Base-by-base conservation (phyloP, 2,888 invertebrate species). In the Diarsia rubi region DNA sequence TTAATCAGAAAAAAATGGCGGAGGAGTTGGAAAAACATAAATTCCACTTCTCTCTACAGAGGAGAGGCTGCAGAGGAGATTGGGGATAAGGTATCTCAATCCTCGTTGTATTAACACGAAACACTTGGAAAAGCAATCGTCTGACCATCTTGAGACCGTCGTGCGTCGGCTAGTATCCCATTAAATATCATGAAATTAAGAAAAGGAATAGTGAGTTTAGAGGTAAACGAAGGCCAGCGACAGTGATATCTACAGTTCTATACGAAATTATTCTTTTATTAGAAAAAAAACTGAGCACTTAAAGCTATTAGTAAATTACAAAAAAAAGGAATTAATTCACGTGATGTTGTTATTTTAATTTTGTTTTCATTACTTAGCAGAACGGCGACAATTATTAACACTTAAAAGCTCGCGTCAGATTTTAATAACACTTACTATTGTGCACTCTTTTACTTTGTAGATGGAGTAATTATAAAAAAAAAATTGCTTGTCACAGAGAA, bases 331-430 rank as follows among this genome's bases (percentile, higher is more conserved):
- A 69, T 64, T 73, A 66, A 69, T 78, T 73, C 54, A 44, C 44
- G 9, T 49, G 66, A 54, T 59, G 63, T 67, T 73, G 63, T 86
- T 78, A 76, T 78, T 69, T 79, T 88, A 87, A 86, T 89, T 88
- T 82, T 85, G 82, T 81, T 91, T 92, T 89, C 89, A 93, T 93
- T 93, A 93, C 90, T 91, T 88, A 88, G 80, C 73, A 71, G 83
- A 83, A 84, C 79, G 67, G 78, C 84, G 63, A 83, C 88, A 84
- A 92, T 93, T 92, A 91, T 90, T 91, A 84, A 89, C 92, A 92
- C 91, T 92, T 91, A 88, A 47, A 47, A 87, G 54, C 80, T 78
- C 74, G 78, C 81, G 86, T 88, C 88, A 89, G 92, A 92, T 92
- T 94, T 92, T 92, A 91, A 93, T 92, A 90, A 87, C 72, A 84